Conservation (phyloP, 2,797 vertebrate species). For the Muscicapa striata region DNA sequence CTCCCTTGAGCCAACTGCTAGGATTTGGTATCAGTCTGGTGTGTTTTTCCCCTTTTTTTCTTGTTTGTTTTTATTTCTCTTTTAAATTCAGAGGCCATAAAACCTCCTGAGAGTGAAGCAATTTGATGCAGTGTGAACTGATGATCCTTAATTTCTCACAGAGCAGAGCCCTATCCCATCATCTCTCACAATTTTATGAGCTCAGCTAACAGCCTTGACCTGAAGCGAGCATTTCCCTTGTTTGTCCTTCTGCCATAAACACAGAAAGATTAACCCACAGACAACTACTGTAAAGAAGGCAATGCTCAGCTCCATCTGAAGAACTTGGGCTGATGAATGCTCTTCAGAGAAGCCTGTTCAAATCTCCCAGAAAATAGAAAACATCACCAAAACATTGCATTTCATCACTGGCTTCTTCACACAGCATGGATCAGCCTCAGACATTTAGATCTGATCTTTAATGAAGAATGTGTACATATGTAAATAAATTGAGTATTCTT, state of each 20-base stretch:
- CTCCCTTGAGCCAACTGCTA: neutral
- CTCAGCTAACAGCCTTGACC: neutral
- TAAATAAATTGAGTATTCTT: neutral
- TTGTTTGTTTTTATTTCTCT: neutral
- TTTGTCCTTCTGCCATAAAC: neutral
- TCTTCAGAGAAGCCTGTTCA: neutral
- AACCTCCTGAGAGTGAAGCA: neutral
- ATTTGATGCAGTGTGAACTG: neutral
- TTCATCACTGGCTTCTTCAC: neutral
- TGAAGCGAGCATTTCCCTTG: neutral
- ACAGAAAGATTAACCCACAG: neutral
- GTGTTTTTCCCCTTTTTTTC: neutral
- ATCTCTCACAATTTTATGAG: neutral
- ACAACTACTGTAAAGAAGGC: neutral
- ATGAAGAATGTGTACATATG: fast-evolving
- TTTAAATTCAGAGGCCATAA: neutral
- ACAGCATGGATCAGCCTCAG: neutral
- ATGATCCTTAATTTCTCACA: neutral
- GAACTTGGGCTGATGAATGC: neutral
- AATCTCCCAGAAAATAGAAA: neutral
- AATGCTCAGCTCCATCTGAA: neutral
- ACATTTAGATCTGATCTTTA: neutral
- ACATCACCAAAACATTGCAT: neutral
- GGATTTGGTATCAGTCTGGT: neutral
- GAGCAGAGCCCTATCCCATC: neutral